These are phyloP conservation scores for Halichoeres trimaculatus DNA, from an alignment of 2,113 vertebrate species.

Conservation along the genomic window DNA sequence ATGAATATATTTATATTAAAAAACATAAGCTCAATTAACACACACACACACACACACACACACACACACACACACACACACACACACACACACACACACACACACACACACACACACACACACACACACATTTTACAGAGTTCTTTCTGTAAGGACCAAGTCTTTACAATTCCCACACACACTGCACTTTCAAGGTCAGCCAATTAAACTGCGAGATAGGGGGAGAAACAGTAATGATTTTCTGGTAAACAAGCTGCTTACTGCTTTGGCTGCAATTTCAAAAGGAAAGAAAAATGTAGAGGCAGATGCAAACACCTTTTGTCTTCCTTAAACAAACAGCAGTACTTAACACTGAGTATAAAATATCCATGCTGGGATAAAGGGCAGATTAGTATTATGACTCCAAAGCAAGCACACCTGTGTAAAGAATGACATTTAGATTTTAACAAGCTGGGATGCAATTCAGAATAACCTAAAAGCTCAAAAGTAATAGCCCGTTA, in stretches of 20 bases:
- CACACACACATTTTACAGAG: neutral
- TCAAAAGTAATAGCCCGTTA: conserved; percentile 29
- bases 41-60: no score
- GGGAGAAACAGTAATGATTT: conserved; percentile 23
- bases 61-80: no score
- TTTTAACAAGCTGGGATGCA: conserved; percentile 65
- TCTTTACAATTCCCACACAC: neutral
- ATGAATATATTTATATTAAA: no score
- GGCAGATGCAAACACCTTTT: conserved; percentile 8
- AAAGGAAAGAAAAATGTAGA: neutral
- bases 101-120: neutral
- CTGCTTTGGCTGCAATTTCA: conserved; percentile 14
- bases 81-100: no score
- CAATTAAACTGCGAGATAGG: conserved; percentile 11
- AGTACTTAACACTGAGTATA: conserved; percentile 16
- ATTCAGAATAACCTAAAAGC: conserved; percentile 48
- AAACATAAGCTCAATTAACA: no score
- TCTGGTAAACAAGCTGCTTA: conserved; percentile 4
- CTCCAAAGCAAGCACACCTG: conserved; percentile 20
- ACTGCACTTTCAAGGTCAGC: conserved; percentile 45
- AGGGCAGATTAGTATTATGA: conserved; percentile 31
- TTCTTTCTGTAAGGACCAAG: neutral
- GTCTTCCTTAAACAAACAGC: conserved; percentile 17
- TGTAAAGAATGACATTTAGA: conserved; percentile 35
- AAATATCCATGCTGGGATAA: conserved; percentile 30